Evolutionary conservation across 2,888 invertebrate species (phyloP).

Genomic region (Machimus rusticus): DNA sequence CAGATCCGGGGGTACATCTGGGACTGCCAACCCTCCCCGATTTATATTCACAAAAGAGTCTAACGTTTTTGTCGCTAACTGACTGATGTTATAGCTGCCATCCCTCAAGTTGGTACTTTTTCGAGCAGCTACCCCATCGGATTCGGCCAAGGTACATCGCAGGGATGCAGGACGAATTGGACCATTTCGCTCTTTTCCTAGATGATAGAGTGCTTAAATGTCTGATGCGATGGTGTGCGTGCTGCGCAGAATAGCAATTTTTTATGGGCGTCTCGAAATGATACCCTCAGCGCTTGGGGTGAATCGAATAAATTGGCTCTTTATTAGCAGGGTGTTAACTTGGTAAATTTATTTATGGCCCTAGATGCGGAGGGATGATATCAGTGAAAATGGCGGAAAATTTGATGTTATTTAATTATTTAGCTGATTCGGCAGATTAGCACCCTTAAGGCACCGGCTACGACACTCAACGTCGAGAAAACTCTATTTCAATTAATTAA

Average conservation of each 20-base stretch:
- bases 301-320: slow-evolving; percentile 48
- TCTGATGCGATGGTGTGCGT: slow-evolving; percentile 28
- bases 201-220: slow-evolving; percentile 43
- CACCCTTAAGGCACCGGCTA: background rate
- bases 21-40: slow-evolving; percentile 8
- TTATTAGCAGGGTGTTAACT: slow-evolving; percentile 49
- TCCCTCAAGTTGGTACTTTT: slow-evolving; percentile 22
- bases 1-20: slow-evolving; percentile 1
- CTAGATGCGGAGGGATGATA: slow-evolving; percentile 40
- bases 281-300: slow-evolving; percentile 43
- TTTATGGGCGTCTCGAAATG: slow-evolving; percentile 27
- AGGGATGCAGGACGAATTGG: background rate
- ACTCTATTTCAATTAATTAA: slow-evolving; percentile 13
- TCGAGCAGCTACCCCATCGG: background rate
- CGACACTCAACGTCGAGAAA: background rate
- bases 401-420: slow-evolving; percentile 41
- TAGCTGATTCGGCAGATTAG: slow-evolving; percentile 21
- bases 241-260: slow-evolving; percentile 45
- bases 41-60: slow-evolving; percentile 31
- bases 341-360: slow-evolving; percentile 48
- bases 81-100: slow-evolving; percentile 35
- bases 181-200: background rate
- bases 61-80: slow-evolving; percentile 37
- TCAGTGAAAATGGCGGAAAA: slow-evolving; percentile 45
- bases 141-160: background rate